Evolutionary conservation across 2,888 invertebrate genomes (phyloP), one percentile per base, ranked within the genome.

Genomic region (Ferdinandea cuprea): DNA sequence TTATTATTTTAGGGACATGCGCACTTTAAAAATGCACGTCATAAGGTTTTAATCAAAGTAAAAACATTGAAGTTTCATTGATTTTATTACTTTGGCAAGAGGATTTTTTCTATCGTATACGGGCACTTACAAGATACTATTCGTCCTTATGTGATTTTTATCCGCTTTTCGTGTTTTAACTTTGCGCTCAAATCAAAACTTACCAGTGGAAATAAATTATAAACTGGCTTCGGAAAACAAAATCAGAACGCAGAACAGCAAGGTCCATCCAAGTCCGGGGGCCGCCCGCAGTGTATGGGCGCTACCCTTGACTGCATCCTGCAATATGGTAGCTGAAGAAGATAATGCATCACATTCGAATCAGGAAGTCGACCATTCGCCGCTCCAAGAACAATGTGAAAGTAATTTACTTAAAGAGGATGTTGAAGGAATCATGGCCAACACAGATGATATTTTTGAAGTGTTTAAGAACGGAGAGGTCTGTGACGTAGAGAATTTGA

Each of bases 251-350:
- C 89, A 90, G 88, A 89, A 89, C 87, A 89, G 90, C 86, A 92
- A 94, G 92, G 95, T 95, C 92, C 95, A 94, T 91, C 95, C 96
- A 85, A 96, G 96, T 91, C 96, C 96, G 92, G 96, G 96, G 93
- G 95, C 95, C 91, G 96, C 96, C 92, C 95, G 95, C 91, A 96
- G 95, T 91, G 96, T 96, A 90, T 96, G 96, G 96, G 96, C 96
- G 91, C 92, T 96, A 93, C 94, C 95, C 92, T 93, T 93, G 92
- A 95, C 94, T 92, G 94, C 94, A 90, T 94, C 95, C 86, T 95
- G 95, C 92, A 94, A 94, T 88, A 95, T 95, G 95, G 94, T 94
- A 77, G 94, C 94, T 3, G 95, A 95, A 86, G 92, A 93, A 86
- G 94, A 93, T 77, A 89, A 92, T 85, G 92, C 92, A 86, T 91